phyloP scores from a whole-genome alignment of 1,140 invertebrate species.

The Caenorhabditis remanei region DNA sequence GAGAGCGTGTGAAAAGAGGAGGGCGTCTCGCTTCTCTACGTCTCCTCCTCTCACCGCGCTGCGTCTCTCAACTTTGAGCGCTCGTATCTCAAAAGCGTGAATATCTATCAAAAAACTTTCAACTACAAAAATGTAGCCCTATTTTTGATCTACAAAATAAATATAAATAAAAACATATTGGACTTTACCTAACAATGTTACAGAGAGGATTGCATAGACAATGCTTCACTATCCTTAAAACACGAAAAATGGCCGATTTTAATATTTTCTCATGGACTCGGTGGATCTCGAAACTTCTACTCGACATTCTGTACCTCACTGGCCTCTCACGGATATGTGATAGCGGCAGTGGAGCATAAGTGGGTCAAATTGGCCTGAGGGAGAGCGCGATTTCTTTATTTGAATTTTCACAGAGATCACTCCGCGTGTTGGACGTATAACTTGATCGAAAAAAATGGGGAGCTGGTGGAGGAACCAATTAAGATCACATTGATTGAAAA shows the following conservation, averaged over 20 bases:
- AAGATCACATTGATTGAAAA: slow-evolving; percentile 47
- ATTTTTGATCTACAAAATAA: background rate
- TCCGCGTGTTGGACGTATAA: slow-evolving; percentile 73
- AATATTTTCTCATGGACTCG: slow-evolving; percentile 83
- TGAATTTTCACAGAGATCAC: slow-evolving; percentile 66
- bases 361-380: slow-evolving; percentile 80
- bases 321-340: slow-evolving; percentile 83
- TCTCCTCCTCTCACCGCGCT: too few relatives aligned
- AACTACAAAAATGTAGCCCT: too few relatives aligned
- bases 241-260: slow-evolving; percentile 79
- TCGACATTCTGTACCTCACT: slow-evolving; percentile 82
- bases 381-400: slow-evolving; percentile 45
- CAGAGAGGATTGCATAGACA: slow-evolving; percentile 11
- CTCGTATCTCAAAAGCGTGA: too few relatives aligned
- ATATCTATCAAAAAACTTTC: too few relatives aligned
- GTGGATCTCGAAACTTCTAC: slow-evolving; percentile 82
- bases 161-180: background rate
- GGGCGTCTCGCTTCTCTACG: too few relatives aligned
- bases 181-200: background rate
- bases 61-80: too few relatives aligned
- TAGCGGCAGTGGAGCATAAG: slow-evolving; percentile 83
- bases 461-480: slow-evolving; percentile 59
- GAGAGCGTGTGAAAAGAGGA: too few relatives aligned
- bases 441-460: background rate
- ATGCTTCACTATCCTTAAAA: background rate